These are phyloP conservation scores for Halictus rubicundus DNA, from an alignment of 1,140 invertebrate genomes.

Conservation along the genomic window DNA sequence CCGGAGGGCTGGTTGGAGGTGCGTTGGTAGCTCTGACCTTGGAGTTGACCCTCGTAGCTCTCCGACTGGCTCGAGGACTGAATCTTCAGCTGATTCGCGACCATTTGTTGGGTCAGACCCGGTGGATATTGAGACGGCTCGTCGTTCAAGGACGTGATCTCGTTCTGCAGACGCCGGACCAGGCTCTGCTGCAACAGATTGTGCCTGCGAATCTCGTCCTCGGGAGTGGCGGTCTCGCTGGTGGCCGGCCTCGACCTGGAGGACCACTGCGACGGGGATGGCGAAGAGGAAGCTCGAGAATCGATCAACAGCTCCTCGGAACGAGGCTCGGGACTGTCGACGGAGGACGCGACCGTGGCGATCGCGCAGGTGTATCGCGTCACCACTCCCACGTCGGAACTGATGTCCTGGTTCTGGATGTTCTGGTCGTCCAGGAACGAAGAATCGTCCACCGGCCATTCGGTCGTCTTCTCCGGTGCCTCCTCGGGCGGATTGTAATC, in stretches of 20 bases:
- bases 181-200: constrained; percentile 75
- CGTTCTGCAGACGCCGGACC: constrained; percentile 67
- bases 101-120: background rate
- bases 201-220: constrained; percentile 74
- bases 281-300: constrained; percentile 17
- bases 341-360: constrained; percentile 69
- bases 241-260: constrained; percentile 15
- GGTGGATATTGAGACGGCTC: background rate
- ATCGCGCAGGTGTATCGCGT: constrained; percentile 76
- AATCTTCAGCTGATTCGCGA: no score
- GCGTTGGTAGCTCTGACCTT: no score
- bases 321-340: constrained; percentile 33
- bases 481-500: background rate
- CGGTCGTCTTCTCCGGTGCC: background rate
- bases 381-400: constrained; percentile 70
- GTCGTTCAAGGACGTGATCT: constrained; percentile 46
- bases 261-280: constrained; percentile 34
- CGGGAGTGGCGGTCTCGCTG: constrained; percentile 31
- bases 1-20: constrained; percentile 33
- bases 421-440: constrained; percentile 61
- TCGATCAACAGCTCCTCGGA: constrained; percentile 9
- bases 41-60: no score
- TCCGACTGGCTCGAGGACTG: no score
- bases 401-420: constrained; percentile 78
- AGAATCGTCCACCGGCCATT: background rate